phyloP scores from a whole-genome alignment of 2,888 invertebrate genomes.

The Malachius bipustulatus region DNA sequence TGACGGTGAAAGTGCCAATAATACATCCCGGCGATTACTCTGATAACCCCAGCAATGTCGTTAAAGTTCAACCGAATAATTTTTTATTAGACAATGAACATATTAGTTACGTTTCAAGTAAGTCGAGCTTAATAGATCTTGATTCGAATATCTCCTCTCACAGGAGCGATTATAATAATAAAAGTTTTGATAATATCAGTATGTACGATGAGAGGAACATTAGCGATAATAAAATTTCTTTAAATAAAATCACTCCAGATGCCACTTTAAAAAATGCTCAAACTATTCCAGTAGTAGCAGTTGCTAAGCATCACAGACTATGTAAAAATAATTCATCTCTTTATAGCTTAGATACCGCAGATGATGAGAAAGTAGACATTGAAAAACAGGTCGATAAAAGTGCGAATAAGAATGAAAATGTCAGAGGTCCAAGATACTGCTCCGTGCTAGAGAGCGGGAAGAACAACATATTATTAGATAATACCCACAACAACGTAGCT shows the following conservation, averaged over 20 bases:
- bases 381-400: constrained; percentile 17
- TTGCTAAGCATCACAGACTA: constrained; percentile 21
- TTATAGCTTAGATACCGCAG: constrained; percentile 18
- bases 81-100: constrained; percentile 25
- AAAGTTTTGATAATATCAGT: constrained; percentile 11
- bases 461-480: constrained; percentile 69
- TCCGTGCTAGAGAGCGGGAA: constrained; percentile 67
- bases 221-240: too few relatives aligned
- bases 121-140: constrained; percentile 18
- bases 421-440: constrained; percentile 58
- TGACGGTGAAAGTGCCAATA: constrained; percentile 19
- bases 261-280: constrained; percentile 15
- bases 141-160: constrained; percentile 10
- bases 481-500: constrained; percentile 57
- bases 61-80: constrained; percentile 35
- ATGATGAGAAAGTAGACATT: constrained; percentile 20
- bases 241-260: constrained; percentile 12
- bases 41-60: constrained; percentile 20
- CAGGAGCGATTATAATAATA: constrained; percentile 11
- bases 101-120: constrained; percentile 15
- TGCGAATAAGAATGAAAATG: constrained; percentile 22
- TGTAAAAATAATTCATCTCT: constrained; percentile 21
- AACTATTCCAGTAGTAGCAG: constrained; percentile 6
- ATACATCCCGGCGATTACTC: constrained; percentile 14
- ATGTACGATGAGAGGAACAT: constrained; percentile 11